Percentiles rank a stretch among this genome's conserved stretches.
Conservation (phyloP, 64 coral and sea anemone species). For the Acropora yongei region DNA sequence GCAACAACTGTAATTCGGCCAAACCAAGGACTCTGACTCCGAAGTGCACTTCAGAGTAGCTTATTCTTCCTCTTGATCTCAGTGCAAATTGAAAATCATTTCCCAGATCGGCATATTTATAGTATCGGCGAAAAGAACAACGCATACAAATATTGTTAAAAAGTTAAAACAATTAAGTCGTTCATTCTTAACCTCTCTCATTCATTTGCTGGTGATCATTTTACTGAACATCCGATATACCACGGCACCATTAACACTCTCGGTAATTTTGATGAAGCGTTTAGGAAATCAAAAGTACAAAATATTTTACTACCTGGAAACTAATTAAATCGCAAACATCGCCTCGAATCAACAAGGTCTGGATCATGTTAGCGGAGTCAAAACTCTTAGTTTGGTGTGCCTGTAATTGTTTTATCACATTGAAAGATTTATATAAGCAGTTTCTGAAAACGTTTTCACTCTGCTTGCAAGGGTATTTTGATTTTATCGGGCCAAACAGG, state of each 20-base stretch:
- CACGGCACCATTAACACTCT: not conserved
- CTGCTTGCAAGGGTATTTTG: not conserved
- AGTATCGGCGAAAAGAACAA: not conserved
- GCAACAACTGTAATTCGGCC: not conserved
- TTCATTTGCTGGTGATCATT: not conserved
- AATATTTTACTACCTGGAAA: not conserved
- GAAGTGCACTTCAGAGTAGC: not conserved
- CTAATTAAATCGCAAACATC: not conserved
- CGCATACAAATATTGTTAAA: not conserved
- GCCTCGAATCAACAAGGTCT: not conserved
- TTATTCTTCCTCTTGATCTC: not conserved
- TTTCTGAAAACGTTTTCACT: not conserved
- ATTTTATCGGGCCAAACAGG: not conserved
- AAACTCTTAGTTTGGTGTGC: not conserved
- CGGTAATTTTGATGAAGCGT: not conserved
- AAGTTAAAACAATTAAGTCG: not conserved
- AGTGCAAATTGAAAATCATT: conserved; percentile 3
- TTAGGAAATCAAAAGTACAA: not conserved
- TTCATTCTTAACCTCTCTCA: not conserved
- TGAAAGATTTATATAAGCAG: conserved; percentile 12
- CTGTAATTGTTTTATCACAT: not conserved
- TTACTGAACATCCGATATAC: not conserved
- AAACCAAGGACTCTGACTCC: not conserved
- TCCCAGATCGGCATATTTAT: not conserved
- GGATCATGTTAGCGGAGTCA: not conserved